Evolutionary conservation across 2,797 vertebrate species (phyloP).

Genomic region (Sebastolobus alascanus): DNA sequence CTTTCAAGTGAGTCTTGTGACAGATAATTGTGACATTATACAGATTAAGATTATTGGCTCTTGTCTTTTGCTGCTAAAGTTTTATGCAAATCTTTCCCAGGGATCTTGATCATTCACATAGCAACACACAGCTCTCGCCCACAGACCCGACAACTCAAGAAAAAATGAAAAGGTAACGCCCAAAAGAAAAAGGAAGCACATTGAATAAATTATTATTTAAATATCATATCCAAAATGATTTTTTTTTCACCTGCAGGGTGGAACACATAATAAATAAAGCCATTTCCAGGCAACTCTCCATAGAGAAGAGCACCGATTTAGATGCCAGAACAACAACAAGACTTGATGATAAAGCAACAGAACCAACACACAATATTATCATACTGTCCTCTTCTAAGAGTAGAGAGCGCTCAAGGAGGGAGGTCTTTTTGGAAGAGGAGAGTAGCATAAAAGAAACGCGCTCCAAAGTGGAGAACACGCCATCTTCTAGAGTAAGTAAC

Average conservation of each 20-base stretch:
- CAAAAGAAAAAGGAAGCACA: background rate
- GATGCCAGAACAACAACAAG: conserved; percentile 32
- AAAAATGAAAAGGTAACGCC: conserved; percentile 52
- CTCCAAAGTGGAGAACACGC: conserved; percentile 32
- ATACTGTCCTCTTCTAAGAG: background rate
- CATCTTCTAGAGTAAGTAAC: conserved; percentile 65
- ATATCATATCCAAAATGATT: background rate
- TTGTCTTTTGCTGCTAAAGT: background rate
- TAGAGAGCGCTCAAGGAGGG: background rate
- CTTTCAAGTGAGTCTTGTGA: conserved; percentile 58
- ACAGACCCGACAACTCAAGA: conserved; percentile 33
- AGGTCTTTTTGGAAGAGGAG: conserved; percentile 29
- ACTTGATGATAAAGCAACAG: conserved; percentile 33
- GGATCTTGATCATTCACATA: conserved; percentile 27
- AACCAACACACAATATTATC: conserved; percentile 7
- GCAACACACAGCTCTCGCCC: conserved; percentile 5
- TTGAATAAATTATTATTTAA: background rate
- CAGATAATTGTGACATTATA: background rate
- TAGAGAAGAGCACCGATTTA: conserved; percentile 24
- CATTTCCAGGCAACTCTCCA: conserved; percentile 35
- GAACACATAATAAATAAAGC: conserved; percentile 43
- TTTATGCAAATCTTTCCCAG: conserved; percentile 1
- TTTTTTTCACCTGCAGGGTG: conserved; percentile 56
- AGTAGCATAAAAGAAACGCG: background rate
- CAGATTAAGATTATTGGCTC: background rate